These are phyloP conservation scores for Nasonia oneida DNA, from an alignment of 2,888 invertebrate genomes.

Conservation along the genomic window DNA sequence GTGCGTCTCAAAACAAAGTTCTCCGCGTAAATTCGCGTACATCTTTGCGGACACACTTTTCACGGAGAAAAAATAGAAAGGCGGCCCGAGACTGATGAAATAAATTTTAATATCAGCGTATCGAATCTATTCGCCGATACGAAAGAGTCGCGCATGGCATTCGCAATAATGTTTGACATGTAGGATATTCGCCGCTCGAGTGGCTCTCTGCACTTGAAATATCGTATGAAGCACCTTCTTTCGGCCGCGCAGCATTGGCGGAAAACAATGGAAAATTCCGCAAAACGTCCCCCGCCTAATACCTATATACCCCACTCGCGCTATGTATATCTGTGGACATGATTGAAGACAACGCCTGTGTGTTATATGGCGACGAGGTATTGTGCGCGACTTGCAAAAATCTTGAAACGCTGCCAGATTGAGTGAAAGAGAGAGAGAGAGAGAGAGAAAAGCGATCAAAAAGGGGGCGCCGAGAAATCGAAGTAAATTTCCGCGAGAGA, in stretches of 20 bases:
- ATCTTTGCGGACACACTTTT: too few relatives aligned
- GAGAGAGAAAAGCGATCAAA: too few relatives aligned
- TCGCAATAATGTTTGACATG: too few relatives aligned
- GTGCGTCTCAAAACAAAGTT: neutral
- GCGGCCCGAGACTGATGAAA: too few relatives aligned
- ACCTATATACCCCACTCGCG: neutral
- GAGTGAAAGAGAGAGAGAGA: neutral
- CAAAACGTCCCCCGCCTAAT: neutral
- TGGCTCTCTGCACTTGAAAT: neutral
- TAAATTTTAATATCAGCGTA: neutral
- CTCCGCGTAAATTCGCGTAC: too few relatives aligned
- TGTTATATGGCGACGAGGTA: neutral
- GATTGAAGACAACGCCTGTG: neutral
- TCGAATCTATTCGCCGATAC: neutral
- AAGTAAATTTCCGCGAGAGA: neutral
- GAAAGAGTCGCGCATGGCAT: too few relatives aligned
- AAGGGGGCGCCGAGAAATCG: neutral
- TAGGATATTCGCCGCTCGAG: neutral
- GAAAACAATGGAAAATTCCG: conserved; percentile 24
- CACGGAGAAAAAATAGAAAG: too few relatives aligned
- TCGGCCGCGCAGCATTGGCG: neutral
- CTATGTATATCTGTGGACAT: too few relatives aligned
- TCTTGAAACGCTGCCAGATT: conserved; percentile 19
- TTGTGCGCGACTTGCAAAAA: conserved; percentile 4
- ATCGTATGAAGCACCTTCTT: neutral